Base-by-base conservation (phyloP, 2,113 vertebrate species). In the Equus quagga region DNA sequence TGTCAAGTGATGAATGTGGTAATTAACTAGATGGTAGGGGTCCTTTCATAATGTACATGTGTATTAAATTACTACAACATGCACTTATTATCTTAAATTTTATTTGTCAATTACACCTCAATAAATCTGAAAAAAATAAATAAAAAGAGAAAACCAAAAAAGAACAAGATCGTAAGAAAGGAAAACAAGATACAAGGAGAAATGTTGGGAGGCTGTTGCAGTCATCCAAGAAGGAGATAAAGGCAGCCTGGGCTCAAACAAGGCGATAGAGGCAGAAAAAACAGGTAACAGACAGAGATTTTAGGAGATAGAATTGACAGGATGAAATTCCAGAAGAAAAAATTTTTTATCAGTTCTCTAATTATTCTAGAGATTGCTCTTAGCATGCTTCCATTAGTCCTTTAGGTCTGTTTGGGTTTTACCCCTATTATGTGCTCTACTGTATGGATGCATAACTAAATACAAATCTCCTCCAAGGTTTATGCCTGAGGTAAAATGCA, bases 171-270 rank as follows among this genome's bases (percentile, higher is more conserved):
- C 80, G 9, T 3, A 73, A 26, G 64, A 84, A 54, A 80, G 9
- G 26, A 78, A 82, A 92, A 28, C 4, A 19, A 62, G 19, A 10
- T 41, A 41, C 4, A 72, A 12, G 1, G 13, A 93, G 23, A 82
- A 67, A 73, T 12, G 0, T 4, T n/a, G 24, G 2, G 33, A 75
- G 19, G 4, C 21, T 75, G 0, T n/a, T 64, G 2, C 17, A 36
- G 19, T 44, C 36, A 72, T 6, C 54, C 5, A 23, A 44, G 49
- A 86, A 54, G 8, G 4, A 46, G 23, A 81, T 41, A 65, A 33
- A 84, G 6, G 1, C 17, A 82, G 5, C 8, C 26, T 60, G 3
- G 6, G 2, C 1, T 82, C 24, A 51, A 51, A 80, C 15, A 78
- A 65, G 23, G 24, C 13, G 19, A 31, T 0, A 75, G 12, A 67